A percentile compares a stretch with the other conserved stretches of the same genome.
These are phyloP conservation scores for Platysteira castanea DNA, from an alignment of 2,113 vertebrate genomes.

Conservation along the genomic window DNA sequence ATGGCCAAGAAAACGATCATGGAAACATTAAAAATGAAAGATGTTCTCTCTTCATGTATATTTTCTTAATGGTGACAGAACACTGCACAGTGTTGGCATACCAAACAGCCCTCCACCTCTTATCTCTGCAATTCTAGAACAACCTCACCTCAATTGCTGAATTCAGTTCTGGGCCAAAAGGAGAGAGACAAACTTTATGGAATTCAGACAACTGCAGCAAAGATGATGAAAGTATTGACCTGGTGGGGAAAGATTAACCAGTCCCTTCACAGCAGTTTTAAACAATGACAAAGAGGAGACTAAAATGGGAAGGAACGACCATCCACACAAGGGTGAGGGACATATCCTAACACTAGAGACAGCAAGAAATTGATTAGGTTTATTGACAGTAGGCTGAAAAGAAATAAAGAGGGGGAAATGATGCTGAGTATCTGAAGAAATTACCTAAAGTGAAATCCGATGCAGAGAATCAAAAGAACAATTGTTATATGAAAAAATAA, in stretches of 20 bases:
- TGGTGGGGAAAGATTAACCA: neutral
- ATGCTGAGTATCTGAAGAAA: neutral
- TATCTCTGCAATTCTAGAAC: neutral
- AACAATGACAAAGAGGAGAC: neutral
- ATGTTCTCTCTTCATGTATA: neutral
- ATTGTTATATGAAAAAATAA: neutral
- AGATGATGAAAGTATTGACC: neutral
- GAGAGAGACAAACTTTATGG: neutral
- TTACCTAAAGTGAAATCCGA: slow-evolving; percentile 47
- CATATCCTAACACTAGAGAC: neutral
- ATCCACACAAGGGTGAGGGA: neutral
- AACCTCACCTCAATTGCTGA: neutral
- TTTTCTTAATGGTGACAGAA: neutral
- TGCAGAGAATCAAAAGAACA: neutral
- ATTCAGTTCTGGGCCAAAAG: neutral
- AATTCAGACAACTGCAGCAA: neutral
- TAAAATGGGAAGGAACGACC: neutral
- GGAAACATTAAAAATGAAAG: neutral
- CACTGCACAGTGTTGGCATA: neutral
- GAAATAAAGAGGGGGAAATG: neutral
- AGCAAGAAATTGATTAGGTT: neutral
- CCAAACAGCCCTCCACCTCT: neutral
- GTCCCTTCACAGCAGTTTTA: neutral
- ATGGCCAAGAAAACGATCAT: neutral
- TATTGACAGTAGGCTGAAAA: neutral